Conservation (phyloP, 2,113 vertebrate genomes). For the Dryoscopus gambensis region DNA sequence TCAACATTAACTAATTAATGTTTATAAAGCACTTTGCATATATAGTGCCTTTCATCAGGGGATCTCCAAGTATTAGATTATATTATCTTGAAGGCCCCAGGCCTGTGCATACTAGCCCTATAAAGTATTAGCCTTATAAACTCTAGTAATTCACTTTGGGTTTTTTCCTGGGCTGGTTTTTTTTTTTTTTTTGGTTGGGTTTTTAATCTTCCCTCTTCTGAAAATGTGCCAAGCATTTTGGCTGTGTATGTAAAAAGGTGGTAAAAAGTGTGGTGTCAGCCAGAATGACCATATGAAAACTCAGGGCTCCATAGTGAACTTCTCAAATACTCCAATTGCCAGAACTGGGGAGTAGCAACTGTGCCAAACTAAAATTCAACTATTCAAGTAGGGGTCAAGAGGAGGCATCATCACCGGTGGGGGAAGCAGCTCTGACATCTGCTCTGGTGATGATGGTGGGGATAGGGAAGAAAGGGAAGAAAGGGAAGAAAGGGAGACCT, state of each 20-base stretch:
- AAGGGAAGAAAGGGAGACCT: neutral
- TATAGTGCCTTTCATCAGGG: slow-evolving; percentile 72
- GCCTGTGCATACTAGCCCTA: slow-evolving; percentile 54
- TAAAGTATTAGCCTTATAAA: slow-evolving; percentile 51
- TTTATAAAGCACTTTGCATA: slow-evolving; percentile 72
- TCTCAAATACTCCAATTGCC: neutral
- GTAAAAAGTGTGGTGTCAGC: neutral
- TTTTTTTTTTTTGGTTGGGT: neutral
- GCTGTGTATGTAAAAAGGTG: neutral
- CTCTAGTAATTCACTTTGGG: neutral
- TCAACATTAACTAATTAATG: slow-evolving; percentile 71
- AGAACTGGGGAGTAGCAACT: neutral
- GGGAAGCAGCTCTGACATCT: neutral
- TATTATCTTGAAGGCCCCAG: slow-evolving; percentile 65
- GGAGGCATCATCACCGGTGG: neutral
- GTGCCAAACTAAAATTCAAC: neutral
- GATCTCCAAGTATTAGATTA: slow-evolving; percentile 66
- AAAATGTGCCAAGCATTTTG: neutral
- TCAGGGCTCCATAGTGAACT: neutral
- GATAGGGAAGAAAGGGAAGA: neutral
- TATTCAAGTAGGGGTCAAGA: neutral
- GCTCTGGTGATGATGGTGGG: neutral
- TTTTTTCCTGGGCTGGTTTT: neutral
- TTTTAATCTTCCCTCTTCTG: slow-evolving; percentile 48
- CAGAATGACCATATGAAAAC: slow-evolving; percentile 35